Evolutionary conservation across 2,797 vertebrate species (phyloP).

Genomic region (Podarcis lilfordi): DNA sequence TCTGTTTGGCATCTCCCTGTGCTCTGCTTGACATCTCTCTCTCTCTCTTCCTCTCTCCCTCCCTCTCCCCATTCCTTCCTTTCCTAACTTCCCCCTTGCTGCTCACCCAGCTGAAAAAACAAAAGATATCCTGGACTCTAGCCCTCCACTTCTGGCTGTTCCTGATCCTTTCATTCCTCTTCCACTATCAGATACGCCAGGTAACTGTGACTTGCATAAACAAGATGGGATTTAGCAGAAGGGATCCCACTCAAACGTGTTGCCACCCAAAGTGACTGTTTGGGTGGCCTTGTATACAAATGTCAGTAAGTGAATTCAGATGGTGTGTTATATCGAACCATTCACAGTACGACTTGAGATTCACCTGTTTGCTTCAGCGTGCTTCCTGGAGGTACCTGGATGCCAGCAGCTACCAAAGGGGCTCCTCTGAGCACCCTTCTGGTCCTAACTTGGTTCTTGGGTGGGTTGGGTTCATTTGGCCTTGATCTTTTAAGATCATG

Average conservation of each 20-base stretch:
- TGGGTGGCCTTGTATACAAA: neutral
- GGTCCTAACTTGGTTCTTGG: neutral
- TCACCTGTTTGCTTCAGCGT: neutral
- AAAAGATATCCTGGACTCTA: constrained; percentile 81
- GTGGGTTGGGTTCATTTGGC: too few species aligned
- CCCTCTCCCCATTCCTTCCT: too few species aligned
- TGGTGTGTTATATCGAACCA: neutral
- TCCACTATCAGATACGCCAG: constrained; percentile 85
- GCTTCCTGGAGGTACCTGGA: neutral
- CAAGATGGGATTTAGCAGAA: neutral
- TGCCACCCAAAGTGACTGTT: neutral
- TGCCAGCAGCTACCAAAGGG: neutral
- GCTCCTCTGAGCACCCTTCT: neutral
- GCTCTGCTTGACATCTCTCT: neutral
- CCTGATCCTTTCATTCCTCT: constrained; percentile 87
- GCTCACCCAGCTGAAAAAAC: constrained; percentile 80
- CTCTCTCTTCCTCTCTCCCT: neutral
- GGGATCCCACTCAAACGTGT: neutral
- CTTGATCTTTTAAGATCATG: neutral
- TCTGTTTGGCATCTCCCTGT: neutral
- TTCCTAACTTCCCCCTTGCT: neutral
- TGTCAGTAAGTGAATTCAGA: neutral
- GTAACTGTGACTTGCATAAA: constrained; percentile 73
- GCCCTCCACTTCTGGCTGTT: constrained; percentile 83
- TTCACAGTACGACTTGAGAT: neutral